Evolutionary conservation across 2,888 invertebrate genomes (phyloP).

Genomic region (Brassicogethes aeneus): DNA sequence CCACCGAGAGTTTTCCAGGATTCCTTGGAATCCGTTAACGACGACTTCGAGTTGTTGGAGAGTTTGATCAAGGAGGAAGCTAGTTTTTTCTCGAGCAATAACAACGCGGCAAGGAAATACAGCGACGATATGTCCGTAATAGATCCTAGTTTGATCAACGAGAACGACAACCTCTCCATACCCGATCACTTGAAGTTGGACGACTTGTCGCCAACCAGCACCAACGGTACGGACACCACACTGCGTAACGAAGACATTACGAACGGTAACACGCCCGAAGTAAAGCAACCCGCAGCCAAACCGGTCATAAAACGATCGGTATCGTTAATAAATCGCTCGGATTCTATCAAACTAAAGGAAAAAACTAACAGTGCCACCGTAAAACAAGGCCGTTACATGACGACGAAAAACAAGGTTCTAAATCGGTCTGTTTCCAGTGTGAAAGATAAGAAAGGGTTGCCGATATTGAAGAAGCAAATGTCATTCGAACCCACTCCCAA

Average conservation of each 20-base stretch:
- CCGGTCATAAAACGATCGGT: slow-evolving; percentile 16
- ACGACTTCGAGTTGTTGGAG: slow-evolving; percentile 37
- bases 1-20: slow-evolving; percentile 41
- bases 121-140: slow-evolving; percentile 39
- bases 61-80: slow-evolving; percentile 30
- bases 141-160: slow-evolving; percentile 57
- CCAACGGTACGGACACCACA: slow-evolving; percentile 22
- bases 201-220: slow-evolving; percentile 28
- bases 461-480: slow-evolving; percentile 49
- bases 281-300: slow-evolving; percentile 9
- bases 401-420: too few relatives aligned
- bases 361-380: not conserved
- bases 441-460: slow-evolving; percentile 29
- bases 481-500: slow-evolving; percentile 43
- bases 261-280: slow-evolving; percentile 1
- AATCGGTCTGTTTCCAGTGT: slow-evolving; percentile 1
- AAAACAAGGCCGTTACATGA: not conserved
- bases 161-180: slow-evolving; percentile 60
- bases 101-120: slow-evolving; percentile 21
- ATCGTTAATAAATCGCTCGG: slow-evolving; percentile 1
- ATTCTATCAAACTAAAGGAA: not conserved
- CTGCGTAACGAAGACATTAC: slow-evolving; percentile 32
- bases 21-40: slow-evolving; percentile 20
- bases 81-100: slow-evolving; percentile 14
- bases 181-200: slow-evolving; percentile 30